A percentile compares a stretch with the other conserved stretches of the same genome.
phyloP scores from a whole-genome alignment of 2,888 invertebrate genomes.

The Rhorus exstirpatorius region DNA sequence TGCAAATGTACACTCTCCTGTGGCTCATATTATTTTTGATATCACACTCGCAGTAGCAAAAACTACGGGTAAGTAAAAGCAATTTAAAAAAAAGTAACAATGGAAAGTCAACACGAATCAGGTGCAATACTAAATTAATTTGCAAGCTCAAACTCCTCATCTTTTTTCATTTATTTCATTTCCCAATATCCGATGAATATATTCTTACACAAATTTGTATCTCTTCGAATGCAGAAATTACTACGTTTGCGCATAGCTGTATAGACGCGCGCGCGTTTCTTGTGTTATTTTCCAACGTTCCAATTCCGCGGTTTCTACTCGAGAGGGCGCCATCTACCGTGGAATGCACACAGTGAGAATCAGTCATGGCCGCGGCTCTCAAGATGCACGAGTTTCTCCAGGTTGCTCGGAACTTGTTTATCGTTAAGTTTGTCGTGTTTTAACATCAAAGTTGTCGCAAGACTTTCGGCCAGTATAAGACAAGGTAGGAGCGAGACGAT shows the following conservation, averaged over 20 bases:
- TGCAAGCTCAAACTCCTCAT: too few species aligned
- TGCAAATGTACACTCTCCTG: background rate
- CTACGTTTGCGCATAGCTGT: too few species aligned
- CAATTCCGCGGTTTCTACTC: slow-evolving; percentile 58
- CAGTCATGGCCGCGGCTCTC: slow-evolving; percentile 81
- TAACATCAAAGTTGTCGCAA: background rate
- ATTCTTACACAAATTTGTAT: too few species aligned
- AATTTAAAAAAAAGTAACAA: too few species aligned
- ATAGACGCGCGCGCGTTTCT: background rate
- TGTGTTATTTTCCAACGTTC: background rate
- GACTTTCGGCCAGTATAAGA: background rate
- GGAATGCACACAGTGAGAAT: slow-evolving; percentile 82
- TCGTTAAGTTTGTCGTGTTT: slow-evolving; percentile 69
- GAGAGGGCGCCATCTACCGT: slow-evolving; percentile 88
- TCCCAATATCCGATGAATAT: too few species aligned
- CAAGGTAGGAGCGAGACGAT: slow-evolving; percentile 48
- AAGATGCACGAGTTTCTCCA: slow-evolving; percentile 76
- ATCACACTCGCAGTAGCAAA: too few species aligned
- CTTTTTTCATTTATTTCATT: too few species aligned
- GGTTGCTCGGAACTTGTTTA: slow-evolving; percentile 75
- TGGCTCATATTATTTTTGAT: too few species aligned
- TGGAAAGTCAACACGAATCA: too few species aligned
- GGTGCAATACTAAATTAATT: too few species aligned
- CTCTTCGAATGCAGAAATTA: too few species aligned
- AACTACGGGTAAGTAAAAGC: too few species aligned